Base-by-base conservation (phyloP, 2,888 invertebrate genomes). In the Dyspetes luteomarginatus region DNA sequence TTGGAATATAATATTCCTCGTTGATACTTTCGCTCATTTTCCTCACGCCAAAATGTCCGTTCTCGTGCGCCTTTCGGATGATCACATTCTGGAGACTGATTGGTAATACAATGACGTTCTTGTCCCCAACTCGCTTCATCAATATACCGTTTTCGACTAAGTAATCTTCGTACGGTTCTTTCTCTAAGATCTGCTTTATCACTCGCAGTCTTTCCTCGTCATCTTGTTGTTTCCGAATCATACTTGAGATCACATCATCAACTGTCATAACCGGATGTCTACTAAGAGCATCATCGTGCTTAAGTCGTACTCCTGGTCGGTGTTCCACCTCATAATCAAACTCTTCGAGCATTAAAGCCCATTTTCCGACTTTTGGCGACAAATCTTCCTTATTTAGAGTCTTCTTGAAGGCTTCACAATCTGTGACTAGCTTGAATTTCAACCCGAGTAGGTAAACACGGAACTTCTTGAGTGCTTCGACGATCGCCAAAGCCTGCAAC, bases 351-450 rank as follows among this genome's bases (percentile, higher is more conserved):
- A 81, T 41, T 17, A 84, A 28, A 0, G 84, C 82, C 86, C 85
- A 85, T 60, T 81, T 45, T 4, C 82, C 82, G 2, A 86, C 81
- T 62, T 82, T 65, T 15, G 73, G 17, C 68, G 76, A 73, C 26
- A 78, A 30, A 17, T 84, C 82, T 60, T 78, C 81, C 62, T 86
- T 81, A 9, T 58, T 48, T 69, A 79, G 76, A 12, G 67, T 77
- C 41, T 64, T 36, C 7, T 50, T 72, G 26, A 83, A 71, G 3
- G 81, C 81, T 56, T 64, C 22, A 50, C 73, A 77, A 55, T 89
- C 89, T 0, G 85, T 88, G 0, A 86, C 64, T 4, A 89, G 69
- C 22, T 76, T 86, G 64, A 88, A 85, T 36, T 75, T 56, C 4
- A 88, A 81, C 2, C 84, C 85, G 24, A 88, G 67, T 7, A 88